Evolutionary conservation across 2,113 vertebrate genomes (phyloP), one percentile per base, ranked within the genome.

Genomic region (Chamaetylas fuelleborni): DNA sequence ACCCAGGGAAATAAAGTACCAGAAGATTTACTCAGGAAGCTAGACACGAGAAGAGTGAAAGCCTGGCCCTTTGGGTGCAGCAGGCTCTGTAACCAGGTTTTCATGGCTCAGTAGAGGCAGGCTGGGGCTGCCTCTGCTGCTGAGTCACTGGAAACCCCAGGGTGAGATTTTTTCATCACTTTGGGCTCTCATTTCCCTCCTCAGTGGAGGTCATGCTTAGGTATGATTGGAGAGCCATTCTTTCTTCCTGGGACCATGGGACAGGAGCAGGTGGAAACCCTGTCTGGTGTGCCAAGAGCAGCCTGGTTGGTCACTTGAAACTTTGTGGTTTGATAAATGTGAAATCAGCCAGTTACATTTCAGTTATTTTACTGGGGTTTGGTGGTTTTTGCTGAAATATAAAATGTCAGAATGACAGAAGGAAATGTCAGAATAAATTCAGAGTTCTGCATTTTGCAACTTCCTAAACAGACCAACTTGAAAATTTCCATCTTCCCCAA

Each of bases 381-480:
- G 20, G n/a, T 76, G 69, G 20, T 0, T 79, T 91, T 69, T 42
- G 34, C 70, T 72, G 83, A 29, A 82, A 50, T 81, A 69, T 73
- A 66, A 93, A 90, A 81, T 23, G n/a, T 45, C 25, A 50, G 73
- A 54, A 47, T 56, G 45, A 36, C 28, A 65, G 45, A 86, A 88
- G 50, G 50, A 92, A 77, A 86, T 86, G 40, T 83, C 47, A 28
- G 34, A 88, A 4, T 34, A 34, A 80, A 33, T 48, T 69, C 14
- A 11, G 54, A 82, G 66, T 90, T 95, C 71, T 82, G 85, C 54
- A 62, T 97, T 95, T 90, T 86, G 86, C 85, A 92, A 73, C 45
- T 92, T 85, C 38, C 79, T 82, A 43, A 88, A 77, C 19, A 64
- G 67, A 25, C 24, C 14, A 6, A 77, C 77, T 90, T 86, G 80